Conservation (phyloP, 1,140 invertebrate species). For the Diachasma alloeum region DNA sequence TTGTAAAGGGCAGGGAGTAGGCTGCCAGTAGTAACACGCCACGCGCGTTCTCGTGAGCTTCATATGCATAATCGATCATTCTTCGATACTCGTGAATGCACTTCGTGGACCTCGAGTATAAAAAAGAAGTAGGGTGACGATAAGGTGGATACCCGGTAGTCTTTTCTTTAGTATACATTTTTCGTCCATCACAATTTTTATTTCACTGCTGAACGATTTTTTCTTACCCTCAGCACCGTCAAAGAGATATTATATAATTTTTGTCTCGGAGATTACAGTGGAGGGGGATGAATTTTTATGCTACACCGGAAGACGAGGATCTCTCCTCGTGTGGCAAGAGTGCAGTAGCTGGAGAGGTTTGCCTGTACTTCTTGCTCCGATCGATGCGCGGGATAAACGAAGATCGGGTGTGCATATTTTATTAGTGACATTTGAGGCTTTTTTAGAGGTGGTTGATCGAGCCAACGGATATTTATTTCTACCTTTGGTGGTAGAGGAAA, state of each 20-base stretch:
- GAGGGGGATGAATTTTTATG: not conserved
- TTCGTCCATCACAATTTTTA: not conserved
- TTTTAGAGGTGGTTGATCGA: not conserved
- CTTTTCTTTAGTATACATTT: not conserved
- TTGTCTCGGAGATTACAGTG: not conserved
- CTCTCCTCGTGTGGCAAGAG: not conserved
- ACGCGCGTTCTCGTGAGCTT: not conserved
- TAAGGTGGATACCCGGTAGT: not conserved
- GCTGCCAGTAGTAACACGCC: not conserved
- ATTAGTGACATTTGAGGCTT: slow-evolving; percentile 8
- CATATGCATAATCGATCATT: slow-evolving; percentile 32
- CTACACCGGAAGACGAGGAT: slow-evolving; percentile 8
- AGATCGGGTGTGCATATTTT: slow-evolving; percentile 31
- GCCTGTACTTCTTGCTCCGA: not conserved
- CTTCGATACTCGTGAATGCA: slow-evolving; percentile 14
- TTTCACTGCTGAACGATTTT: slow-evolving; percentile 1
- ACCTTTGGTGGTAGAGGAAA: not conserved
- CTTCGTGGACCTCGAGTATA: not conserved
- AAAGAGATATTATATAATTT: slow-evolving; percentile 9
- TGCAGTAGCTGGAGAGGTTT: slow-evolving; percentile 11
- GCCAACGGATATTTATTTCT: not conserved
- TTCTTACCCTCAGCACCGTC: slow-evolving; percentile 4
- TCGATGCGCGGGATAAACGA: slow-evolving; percentile 26
- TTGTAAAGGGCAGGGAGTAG: not conserved
- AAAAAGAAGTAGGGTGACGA: not conserved